Percentiles rank a stretch among this genome's conserved stretches.
phyloP scores from a whole-genome alignment of 92 coral and sea anemone genomes.

The Scolanthus callimorphus region DNA sequence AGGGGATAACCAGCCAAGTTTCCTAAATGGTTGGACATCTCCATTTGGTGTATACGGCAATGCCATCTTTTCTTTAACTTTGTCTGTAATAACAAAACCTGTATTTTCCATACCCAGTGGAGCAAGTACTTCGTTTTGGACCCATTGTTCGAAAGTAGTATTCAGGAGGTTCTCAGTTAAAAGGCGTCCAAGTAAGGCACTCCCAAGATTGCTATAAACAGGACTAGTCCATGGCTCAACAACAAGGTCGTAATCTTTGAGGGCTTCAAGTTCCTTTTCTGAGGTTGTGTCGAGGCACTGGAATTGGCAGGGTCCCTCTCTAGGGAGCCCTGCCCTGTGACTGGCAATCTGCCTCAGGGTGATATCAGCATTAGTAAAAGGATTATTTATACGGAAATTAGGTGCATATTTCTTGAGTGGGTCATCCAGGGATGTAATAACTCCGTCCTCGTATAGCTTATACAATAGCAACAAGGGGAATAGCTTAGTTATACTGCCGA shows the following conservation, averaged over 20 bases:
- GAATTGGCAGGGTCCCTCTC: too few relatives aligned
- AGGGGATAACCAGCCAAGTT: slow-evolving; percentile 21
- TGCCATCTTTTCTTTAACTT: slow-evolving; percentile 22
- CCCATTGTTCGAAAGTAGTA: slow-evolving; percentile 30
- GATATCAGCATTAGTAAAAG: too few relatives aligned
- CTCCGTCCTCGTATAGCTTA: too few relatives aligned
- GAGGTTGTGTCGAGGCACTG: not conserved
- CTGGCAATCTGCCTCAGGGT: too few relatives aligned
- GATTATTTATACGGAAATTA: too few relatives aligned
- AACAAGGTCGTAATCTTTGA: not conserved
- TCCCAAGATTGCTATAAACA: slow-evolving; percentile 30
- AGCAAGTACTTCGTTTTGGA: slow-evolving; percentile 2
- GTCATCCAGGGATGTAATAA: too few relatives aligned
- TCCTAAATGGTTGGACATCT: slow-evolving; percentile 6
- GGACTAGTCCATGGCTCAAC: not conserved
- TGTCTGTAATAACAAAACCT: slow-evolving; percentile 19
- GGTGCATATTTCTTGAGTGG: too few relatives aligned
- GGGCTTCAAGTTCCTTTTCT: not conserved
- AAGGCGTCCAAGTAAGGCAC: slow-evolving; percentile 25
- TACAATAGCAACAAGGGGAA: too few relatives aligned
- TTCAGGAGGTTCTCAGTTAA: slow-evolving; percentile 26
- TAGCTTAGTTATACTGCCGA: too few relatives aligned
- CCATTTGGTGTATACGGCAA: slow-evolving; percentile 13
- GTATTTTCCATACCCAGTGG: slow-evolving; percentile 22
- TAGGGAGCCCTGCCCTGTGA: too few relatives aligned